phyloP scores from a whole-genome alignment of 2,888 invertebrate species.

The Psylliodes chrysocephalus region DNA sequence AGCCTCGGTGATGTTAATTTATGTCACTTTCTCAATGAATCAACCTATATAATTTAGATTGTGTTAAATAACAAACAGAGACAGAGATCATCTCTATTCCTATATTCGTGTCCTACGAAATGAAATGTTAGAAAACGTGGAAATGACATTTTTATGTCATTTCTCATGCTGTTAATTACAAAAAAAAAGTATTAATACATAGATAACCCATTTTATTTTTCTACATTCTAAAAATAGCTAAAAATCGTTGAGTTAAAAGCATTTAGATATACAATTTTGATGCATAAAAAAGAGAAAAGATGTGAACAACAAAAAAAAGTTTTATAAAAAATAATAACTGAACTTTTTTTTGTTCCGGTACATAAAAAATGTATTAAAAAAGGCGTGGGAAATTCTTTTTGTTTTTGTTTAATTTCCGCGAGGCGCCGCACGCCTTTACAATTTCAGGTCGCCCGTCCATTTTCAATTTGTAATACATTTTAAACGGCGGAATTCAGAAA shows the following conservation, averaged over 20 bases:
- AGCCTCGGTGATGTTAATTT: too few relatives aligned
- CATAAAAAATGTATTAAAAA: neutral
- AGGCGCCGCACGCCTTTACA: neutral
- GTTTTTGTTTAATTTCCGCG: neutral
- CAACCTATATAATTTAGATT: too few relatives aligned
- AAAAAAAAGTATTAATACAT: slow-evolving; percentile 17
- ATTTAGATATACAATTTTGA: too few relatives aligned
- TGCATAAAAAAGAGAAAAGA: too few relatives aligned
- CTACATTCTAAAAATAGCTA: slow-evolving; percentile 17
- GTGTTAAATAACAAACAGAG: too few relatives aligned
- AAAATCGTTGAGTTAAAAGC: too few relatives aligned
- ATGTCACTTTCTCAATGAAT: too few relatives aligned
- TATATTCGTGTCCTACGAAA: too few relatives aligned
- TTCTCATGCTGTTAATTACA: slow-evolving; percentile 22
- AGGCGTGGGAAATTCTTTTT: neutral
- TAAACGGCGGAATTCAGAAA: slow-evolving; percentile 4
- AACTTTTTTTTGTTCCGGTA: too few relatives aligned
- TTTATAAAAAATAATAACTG: too few relatives aligned
- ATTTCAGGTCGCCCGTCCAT: neutral
- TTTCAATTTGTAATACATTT: slow-evolving; percentile 1
- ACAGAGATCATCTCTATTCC: too few relatives aligned
- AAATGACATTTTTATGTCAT: neutral
- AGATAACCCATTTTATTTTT: slow-evolving; percentile 13
- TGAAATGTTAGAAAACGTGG: neutral
- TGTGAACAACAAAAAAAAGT: too few relatives aligned